Percentiles rank a stretch among this genome's conserved stretches.
Evolutionary conservation across 2,888 invertebrate genomes (phyloP).

Genomic region (Platycheirus albimanus): DNA sequence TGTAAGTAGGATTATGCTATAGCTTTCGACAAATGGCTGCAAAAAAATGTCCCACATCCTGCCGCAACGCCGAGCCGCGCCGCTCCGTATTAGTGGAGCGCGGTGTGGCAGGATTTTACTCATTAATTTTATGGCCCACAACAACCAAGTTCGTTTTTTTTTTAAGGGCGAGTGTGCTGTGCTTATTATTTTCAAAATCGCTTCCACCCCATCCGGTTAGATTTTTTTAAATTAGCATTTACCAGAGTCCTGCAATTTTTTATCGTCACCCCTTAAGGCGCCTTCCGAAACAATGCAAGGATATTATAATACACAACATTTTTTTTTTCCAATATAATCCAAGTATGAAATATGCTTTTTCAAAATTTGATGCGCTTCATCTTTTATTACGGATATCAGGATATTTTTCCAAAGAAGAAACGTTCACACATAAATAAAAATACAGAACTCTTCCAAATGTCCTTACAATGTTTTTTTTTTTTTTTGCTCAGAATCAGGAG

Average conservation of each 20-base stretch:
- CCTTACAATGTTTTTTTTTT: constrained; percentile 45
- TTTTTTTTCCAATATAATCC: constrained; percentile 40
- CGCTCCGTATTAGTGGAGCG: constrained; percentile 14
- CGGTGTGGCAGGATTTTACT: constrained; percentile 60
- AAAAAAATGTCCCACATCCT: constrained; percentile 57
- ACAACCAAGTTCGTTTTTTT: constrained; percentile 36
- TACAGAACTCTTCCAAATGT: constrained; percentile 27
- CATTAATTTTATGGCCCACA: constrained; percentile 73
- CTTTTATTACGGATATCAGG: constrained; percentile 52
- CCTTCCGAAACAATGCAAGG: constrained; percentile 56
- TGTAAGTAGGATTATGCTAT: constrained; percentile 48
- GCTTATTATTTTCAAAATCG: constrained; percentile 57
- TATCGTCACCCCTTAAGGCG: constrained; percentile 40
- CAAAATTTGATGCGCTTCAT: constrained; percentile 68
- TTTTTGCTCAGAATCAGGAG: constrained; percentile 3
- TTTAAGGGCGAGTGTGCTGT: constrained; percentile 11
- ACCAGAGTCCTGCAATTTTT: constrained; percentile 41
- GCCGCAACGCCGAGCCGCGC: too few relatives aligned
- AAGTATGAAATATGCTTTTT: constrained; percentile 64
- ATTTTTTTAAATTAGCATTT: constrained; percentile 64
- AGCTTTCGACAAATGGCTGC: constrained; percentile 40
- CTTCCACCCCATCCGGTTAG: constrained; percentile 57
- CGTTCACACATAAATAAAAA: constrained; percentile 68
- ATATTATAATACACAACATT: constrained; percentile 15
- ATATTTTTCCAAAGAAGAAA: constrained; percentile 38